Evolutionary conservation across 2,797 vertebrate species (phyloP).

Genomic region (Bucorvus abyssinicus): DNA sequence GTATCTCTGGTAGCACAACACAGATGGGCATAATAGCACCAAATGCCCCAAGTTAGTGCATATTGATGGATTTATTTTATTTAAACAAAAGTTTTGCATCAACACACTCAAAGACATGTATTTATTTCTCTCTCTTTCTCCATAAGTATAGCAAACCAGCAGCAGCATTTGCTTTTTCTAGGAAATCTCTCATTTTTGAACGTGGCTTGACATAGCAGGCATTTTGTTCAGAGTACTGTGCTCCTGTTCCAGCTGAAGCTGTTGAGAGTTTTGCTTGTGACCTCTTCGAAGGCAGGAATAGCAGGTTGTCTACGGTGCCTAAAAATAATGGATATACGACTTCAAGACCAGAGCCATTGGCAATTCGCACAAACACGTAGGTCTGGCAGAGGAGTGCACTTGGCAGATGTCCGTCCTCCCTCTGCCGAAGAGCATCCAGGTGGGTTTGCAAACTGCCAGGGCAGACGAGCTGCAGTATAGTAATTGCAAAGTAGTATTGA

Average conservation of each 20-base stretch:
- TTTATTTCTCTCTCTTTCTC: neutral
- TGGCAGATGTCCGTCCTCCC: neutral
- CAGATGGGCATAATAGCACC: neutral
- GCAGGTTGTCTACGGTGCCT: rapidly evolving
- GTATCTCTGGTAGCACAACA: neutral
- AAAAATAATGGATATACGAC: neutral
- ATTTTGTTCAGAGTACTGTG: neutral
- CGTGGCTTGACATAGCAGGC: neutral
- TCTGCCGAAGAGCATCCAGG: neutral
- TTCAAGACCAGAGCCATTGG: neutral
- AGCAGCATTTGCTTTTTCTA: neutral
- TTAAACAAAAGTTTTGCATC: neutral
- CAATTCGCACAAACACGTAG: neutral
- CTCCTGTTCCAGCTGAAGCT: neutral
- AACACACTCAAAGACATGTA: neutral
- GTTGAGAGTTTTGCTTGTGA: neutral
- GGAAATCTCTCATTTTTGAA: neutral
- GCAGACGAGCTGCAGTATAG: neutral
- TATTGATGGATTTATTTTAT: neutral
- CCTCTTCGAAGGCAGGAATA: neutral
- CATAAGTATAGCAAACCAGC: neutral
- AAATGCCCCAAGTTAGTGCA: neutral
- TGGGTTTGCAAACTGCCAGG: neutral
- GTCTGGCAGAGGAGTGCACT: neutral
- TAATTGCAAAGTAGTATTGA: neutral